A percentile compares a stretch with the other conserved stretches of the same genome.
Evolutionary conservation across 2,113 vertebrate genomes (phyloP).

Genomic region (Sebastes fasciatus): DNA sequence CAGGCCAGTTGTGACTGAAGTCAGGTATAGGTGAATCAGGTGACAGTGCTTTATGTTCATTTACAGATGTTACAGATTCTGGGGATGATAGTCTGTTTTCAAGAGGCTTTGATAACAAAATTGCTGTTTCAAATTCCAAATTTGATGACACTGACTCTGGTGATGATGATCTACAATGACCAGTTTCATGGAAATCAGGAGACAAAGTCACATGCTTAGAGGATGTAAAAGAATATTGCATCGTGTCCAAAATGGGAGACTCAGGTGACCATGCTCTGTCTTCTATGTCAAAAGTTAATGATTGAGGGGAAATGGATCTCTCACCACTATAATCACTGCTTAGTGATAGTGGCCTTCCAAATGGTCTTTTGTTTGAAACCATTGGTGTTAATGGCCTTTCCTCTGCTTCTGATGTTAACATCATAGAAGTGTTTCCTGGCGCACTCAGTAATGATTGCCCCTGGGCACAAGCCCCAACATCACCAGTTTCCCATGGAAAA

Average conservation of each 20-base stretch:
- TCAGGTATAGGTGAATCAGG: conserved; percentile 65
- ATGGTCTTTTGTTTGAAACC: conserved; percentile 71
- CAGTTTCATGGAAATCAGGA: conserved; percentile 42
- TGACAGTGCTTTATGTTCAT: conserved; percentile 52
- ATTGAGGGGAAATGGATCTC: conserved; percentile 55
- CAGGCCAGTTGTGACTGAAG: conserved; percentile 23
- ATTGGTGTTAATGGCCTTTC: conserved; percentile 73
- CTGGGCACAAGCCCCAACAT: not conserved
- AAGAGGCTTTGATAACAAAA: conserved; percentile 11
- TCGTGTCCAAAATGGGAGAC: conserved; percentile 42
- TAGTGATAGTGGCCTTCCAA: conserved; percentile 65
- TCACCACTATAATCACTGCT: conserved; percentile 49
- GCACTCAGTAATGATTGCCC: conserved; percentile 19
- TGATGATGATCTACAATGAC: conserved; percentile 43
- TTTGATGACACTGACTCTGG: conserved; percentile 43
- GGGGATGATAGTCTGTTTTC: conserved; percentile 59
- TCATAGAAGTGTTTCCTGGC: not conserved
- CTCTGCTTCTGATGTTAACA: conserved; percentile 37
- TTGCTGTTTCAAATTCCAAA: conserved; percentile 11
- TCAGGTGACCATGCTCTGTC: conserved; percentile 61
- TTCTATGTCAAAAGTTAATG: conserved; percentile 59
- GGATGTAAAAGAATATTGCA: conserved; percentile 30
- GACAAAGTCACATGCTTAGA: not conserved
- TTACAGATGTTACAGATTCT: conserved; percentile 62
- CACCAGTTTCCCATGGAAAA: conserved; percentile 58